These are phyloP conservation scores for Tricholauxania praeusta DNA, from an alignment of 2,888 invertebrate genomes.

Conservation along the genomic window DNA sequence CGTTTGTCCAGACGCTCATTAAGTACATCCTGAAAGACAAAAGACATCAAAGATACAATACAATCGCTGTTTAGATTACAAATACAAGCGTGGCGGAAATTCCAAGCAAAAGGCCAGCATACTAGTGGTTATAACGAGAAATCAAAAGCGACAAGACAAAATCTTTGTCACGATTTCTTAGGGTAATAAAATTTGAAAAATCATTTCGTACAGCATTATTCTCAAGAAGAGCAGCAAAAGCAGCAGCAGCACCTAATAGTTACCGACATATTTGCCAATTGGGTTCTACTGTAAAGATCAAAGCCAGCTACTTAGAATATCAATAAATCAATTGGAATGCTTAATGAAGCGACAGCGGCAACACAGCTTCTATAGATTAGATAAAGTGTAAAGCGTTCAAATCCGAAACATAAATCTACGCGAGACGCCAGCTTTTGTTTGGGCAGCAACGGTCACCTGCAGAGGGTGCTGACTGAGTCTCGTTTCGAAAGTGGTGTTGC, in stretches of 20 bases:
- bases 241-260: no score
- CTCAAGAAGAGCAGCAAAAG: no score
- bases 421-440: no score
- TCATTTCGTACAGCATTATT: background rate
- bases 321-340: constrained; percentile 17
- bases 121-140: background rate
- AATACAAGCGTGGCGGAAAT: background rate
- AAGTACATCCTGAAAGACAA: constrained; percentile 58
- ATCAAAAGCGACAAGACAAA: background rate
- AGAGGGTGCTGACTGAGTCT: no score
- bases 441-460: no score
- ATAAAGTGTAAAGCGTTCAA: no score
- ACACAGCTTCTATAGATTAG: no score
- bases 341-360: constrained; percentile 11
- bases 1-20: constrained; percentile 64
- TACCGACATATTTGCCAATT: background rate
- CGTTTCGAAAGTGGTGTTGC: no score
- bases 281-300: background rate
- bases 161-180: background rate
- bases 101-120: background rate
- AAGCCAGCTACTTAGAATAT: no score
- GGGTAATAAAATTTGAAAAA: background rate
- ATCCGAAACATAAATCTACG: no score
- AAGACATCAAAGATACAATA: constrained; percentile 3
- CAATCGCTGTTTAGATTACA: background rate